Percentiles rank a stretch among this genome's conserved stretches.
Evolutionary conservation across 23 tunicate genomes (phyloP).

Genomic region (Phallusia fumigata): DNA sequence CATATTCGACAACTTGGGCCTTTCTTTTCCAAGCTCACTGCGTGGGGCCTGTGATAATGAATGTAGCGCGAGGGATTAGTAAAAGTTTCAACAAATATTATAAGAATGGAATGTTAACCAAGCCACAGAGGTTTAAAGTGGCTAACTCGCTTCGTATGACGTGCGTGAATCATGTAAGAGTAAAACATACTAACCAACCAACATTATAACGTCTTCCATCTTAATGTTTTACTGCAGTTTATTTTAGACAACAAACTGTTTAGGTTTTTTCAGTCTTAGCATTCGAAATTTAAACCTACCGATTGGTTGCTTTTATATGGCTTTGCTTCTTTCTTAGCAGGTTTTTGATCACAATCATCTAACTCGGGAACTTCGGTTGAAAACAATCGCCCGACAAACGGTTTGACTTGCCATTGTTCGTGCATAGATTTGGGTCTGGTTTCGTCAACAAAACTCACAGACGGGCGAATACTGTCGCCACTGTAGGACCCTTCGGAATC

Average conservation of each 20-base stretch:
- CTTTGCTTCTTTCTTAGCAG: neutral
- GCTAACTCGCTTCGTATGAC: too few species aligned
- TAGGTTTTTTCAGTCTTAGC: neutral
- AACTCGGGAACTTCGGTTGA: constrained; percentile 22
- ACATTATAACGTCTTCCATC: too few species aligned
- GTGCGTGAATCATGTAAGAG: too few species aligned
- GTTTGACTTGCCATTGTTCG: constrained; percentile 7
- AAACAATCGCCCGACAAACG: constrained; percentile 13
- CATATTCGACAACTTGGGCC: neutral
- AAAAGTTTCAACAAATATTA: too few species aligned
- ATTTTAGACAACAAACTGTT: too few species aligned
- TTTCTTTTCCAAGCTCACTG: neutral
- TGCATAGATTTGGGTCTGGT: neutral
- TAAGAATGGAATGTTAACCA: too few species aligned
- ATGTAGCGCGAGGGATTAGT: neutral
- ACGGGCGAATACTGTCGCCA: neutral
- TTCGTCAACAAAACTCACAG: neutral
- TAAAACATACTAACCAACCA: too few species aligned
- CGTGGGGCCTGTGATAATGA: neutral
- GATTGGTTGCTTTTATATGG: neutral
- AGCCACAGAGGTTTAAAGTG: too few species aligned
- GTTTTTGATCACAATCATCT: neutral
- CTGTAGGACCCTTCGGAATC: neutral
- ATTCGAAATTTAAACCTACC: neutral
- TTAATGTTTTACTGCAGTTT: too few species aligned